Evolutionary conservation across 2,797 vertebrate species (phyloP).

Genomic region (Crossoptilon crossoptilon): DNA sequence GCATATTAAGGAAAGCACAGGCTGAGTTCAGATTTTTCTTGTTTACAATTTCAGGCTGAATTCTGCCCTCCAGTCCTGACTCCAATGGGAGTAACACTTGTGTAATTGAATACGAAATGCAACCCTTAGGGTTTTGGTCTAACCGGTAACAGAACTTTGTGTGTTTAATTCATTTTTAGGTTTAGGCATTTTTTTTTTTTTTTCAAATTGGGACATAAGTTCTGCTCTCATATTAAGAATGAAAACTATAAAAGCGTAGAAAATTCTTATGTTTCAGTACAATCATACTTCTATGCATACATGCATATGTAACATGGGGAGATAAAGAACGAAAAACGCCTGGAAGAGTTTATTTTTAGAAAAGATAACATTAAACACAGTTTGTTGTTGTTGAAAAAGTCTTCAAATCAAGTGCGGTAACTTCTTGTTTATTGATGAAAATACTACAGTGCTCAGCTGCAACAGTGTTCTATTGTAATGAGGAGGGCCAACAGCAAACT

Average conservation of each 20-base stretch:
- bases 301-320: not conserved
- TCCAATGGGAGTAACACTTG: conserved; percentile 54
- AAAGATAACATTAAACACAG: conserved; percentile 43
- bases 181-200: conserved; percentile 54
- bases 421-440: conserved; percentile 66
- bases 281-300: not conserved
- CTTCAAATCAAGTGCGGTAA: conserved; percentile 51
- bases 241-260: conserved; percentile 4
- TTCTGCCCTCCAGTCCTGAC: conserved; percentile 68
- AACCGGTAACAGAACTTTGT: conserved; percentile 57
- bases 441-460: not conserved
- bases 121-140: conserved; percentile 60
- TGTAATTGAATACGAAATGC: conserved; percentile 72
- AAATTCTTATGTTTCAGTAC: conserved; percentile 28
- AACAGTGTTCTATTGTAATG: conserved; percentile 6
- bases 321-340: conserved; percentile 8
- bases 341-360: conserved; percentile 53
- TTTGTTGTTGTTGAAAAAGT: conserved; percentile 33
- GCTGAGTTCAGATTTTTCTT: conserved; percentile 57
- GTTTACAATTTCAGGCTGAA: conserved; percentile 71
- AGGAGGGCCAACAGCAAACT: conserved; percentile 13
- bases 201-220: conserved; percentile 37
- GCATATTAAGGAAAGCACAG: conserved; percentile 41
- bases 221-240: conserved; percentile 35
- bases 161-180: conserved; percentile 67